A percentile compares a stretch with the other conserved stretches of the same genome.
These are phyloP conservation scores for Calliphora vomitoria DNA, from an alignment of 2,888 invertebrate species.

Conservation along the genomic window DNA sequence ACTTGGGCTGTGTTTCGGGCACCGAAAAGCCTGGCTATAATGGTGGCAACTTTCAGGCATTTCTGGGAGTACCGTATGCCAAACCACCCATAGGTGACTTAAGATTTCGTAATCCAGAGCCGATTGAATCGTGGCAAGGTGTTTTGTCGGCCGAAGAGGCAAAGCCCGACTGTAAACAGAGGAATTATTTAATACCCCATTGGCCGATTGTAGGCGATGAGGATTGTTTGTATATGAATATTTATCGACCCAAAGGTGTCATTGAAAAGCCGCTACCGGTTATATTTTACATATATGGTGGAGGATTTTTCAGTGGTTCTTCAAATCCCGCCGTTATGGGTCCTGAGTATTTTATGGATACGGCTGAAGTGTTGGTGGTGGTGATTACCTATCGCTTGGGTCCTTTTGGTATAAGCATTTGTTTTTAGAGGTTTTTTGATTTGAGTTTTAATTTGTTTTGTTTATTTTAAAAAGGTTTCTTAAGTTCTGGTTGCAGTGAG, in stretches of 20 bases:
- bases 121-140: constrained; percentile 77
- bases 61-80: constrained; percentile 83
- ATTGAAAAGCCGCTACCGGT: constrained; percentile 80
- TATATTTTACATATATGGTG: constrained; percentile 85
- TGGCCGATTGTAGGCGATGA: constrained; percentile 83
- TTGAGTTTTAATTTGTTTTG: background rate
- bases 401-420: constrained; percentile 76
- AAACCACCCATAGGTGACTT: constrained; percentile 81
- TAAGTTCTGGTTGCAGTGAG: constrained; percentile 84
- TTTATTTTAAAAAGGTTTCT: constrained; percentile 80
- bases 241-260: constrained; percentile 83
- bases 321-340: constrained; percentile 82
- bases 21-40: constrained; percentile 77
- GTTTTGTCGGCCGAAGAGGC: constrained; percentile 80
- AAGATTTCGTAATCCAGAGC: constrained; percentile 81
- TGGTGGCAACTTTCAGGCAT: constrained; percentile 81
- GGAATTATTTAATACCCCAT: constrained; percentile 81
- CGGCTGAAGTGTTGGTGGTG: constrained; percentile 83
- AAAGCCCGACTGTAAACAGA: constrained; percentile 84
- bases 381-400: constrained; percentile 83
- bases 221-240: constrained; percentile 85
- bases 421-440: background rate
- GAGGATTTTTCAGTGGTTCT: constrained; percentile 85
- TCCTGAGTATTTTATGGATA: constrained; percentile 85
- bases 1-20: constrained; percentile 80